A percentile compares a stretch with the other conserved stretches of the same genome.
These are phyloP conservation scores for Ursus arctos DNA, from an alignment of 2,113 vertebrate species.

Conservation along the genomic window DNA sequence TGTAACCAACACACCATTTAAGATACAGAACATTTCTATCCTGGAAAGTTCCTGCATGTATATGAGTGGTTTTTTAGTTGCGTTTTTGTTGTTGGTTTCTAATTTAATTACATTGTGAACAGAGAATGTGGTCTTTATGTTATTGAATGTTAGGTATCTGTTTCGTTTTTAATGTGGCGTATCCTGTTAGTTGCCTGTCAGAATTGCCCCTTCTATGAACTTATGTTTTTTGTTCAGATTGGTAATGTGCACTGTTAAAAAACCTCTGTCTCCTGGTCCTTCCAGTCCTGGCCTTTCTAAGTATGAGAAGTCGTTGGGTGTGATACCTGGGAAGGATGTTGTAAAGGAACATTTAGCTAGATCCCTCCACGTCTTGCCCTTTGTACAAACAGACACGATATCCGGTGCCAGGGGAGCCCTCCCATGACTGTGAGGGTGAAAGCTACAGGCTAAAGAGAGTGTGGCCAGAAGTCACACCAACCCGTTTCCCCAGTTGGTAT, in stretches of 20 bases:
- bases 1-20: neutral
- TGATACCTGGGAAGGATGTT: neutral
- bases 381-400: neutral
- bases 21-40: neutral
- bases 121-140: neutral
- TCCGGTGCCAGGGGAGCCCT: neutral
- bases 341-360: neutral
- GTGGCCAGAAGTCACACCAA: neutral
- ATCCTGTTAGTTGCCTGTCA: neutral
- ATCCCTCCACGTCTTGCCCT: neutral
- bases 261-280: neutral
- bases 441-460: neutral
- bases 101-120: neutral
- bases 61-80: neutral
- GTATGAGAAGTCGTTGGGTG: neutral
- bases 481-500: neutral
- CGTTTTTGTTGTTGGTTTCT: constrained; percentile 16
- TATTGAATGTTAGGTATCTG: neutral
- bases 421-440: neutral
- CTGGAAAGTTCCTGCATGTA: neutral
- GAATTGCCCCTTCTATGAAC: neutral
- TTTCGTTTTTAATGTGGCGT: neutral
- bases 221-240: neutral
- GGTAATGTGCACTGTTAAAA: neutral
- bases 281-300: neutral